A percentile compares a stretch with the other conserved stretches of the same genome.
phyloP scores from a whole-genome alignment of 92 coral and sea anemone species.

The Heliopora coerulea region DNA sequence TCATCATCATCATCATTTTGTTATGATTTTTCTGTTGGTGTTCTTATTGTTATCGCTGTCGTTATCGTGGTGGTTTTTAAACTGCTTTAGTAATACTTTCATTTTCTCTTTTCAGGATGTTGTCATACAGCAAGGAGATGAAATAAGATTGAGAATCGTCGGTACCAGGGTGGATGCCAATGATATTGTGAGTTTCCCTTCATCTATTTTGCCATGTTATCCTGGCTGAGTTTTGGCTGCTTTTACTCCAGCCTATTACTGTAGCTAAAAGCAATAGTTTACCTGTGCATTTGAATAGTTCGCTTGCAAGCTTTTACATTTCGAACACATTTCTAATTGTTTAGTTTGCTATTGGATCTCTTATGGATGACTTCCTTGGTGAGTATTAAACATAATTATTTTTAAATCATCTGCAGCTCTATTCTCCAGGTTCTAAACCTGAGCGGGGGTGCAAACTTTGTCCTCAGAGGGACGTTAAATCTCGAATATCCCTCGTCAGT shows the following conservation, averaged over 20 bases:
- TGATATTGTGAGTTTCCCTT: slow-evolving; percentile 76
- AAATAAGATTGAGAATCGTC: slow-evolving; percentile 84
- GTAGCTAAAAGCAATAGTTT: no score
- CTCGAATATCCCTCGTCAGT: no score
- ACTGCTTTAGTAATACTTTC: background rate
- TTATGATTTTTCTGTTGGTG: background rate
- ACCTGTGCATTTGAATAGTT: background rate
- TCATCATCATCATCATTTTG: no score
- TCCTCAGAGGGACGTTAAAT: no score
- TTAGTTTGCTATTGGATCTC: slow-evolving; percentile 98
- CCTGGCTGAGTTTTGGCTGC: no score
- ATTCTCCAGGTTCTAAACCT: no score
- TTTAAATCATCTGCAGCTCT: no score
- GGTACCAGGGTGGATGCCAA: slow-evolving; percentile 99
- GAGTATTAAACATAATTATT: slow-evolving; percentile 17
- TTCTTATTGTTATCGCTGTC: no score
- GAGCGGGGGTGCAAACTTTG: no score
- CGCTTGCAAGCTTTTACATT: background rate
- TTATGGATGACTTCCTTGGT: slow-evolving; percentile 98
- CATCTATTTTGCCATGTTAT: background rate
- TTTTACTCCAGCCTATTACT: no score
- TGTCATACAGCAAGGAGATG: slow-evolving; percentile 95
- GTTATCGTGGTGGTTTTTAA: background rate
- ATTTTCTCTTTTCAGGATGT: slow-evolving; percentile 60
- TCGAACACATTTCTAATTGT: slow-evolving; percentile 18